Evolutionary conservation across 2,113 vertebrate genomes (phyloP).

Genomic region (Eudorcas thomsonii): DNA sequence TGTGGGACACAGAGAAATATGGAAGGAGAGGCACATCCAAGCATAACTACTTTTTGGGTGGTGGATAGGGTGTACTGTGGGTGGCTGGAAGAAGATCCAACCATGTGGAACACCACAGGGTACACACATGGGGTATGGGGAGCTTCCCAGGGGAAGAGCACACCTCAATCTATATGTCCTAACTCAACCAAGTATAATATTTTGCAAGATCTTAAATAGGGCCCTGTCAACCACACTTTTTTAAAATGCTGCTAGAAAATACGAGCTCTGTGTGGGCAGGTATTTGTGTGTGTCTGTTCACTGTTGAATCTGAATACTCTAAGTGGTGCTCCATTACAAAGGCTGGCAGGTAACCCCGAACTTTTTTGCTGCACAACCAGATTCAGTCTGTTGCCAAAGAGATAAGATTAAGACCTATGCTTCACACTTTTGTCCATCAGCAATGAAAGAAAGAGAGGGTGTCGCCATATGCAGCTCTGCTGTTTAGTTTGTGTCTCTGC

Average conservation of each 20-base stretch:
- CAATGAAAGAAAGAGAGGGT: neutral
- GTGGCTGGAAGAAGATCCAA: neutral
- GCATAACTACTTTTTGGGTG: neutral
- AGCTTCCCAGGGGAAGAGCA: neutral
- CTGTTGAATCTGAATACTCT: neutral
- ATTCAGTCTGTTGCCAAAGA: neutral
- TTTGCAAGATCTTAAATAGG: neutral
- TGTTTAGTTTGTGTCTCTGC: neutral
- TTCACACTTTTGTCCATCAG: neutral
- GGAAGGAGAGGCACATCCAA: neutral
- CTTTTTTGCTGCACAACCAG: neutral
- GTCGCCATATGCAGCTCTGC: neutral
- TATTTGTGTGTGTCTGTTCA: neutral
- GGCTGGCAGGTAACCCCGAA: neutral
- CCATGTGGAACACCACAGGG: accelerated
- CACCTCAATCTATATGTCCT: neutral
- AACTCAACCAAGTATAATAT: neutral
- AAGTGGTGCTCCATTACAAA: neutral
- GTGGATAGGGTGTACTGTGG: accelerated
- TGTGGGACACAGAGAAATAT: neutral
- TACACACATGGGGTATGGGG: accelerated
- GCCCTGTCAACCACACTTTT: neutral
- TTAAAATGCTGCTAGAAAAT: neutral
- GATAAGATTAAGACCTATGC: neutral
- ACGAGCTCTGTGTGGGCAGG: neutral